Evolutionary conservation across 2,888 invertebrate genomes (phyloP), one percentile per base, ranked within the genome.

Genomic region (Molorchus minor): DNA sequence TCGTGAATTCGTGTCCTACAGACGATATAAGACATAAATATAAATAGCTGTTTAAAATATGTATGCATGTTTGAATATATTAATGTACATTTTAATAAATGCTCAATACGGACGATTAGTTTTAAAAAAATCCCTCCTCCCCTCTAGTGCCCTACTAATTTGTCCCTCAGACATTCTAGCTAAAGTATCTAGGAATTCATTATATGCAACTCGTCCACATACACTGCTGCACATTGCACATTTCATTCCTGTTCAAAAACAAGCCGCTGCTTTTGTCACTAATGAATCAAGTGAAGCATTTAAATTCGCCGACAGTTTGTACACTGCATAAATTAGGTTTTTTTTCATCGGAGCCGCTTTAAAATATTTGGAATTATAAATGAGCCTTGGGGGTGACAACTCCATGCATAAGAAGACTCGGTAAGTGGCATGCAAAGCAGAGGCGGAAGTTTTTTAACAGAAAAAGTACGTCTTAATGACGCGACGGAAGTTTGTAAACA

Each of bases 391-490:
- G 30, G 52, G 52, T 52, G 52, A 52, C 52, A 41, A 52, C 52
- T 52, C 52, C 30, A 52, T 52, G 52, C 52, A 52, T 52, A 56
- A 56, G 47, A 56, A 56, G 40, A 33, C 16, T 12, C 16, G 8
- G 45, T 56, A 56, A 57, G 49, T 47, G 44, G 61, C 64, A 66
- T 66, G 62, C 63, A 62, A 67, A 68, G 52, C 66, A 69, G 67
- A 67, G 58, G 64, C 63, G 62, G 61, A 68, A 70, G 61, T 68
- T 69, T 61, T n/a, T 25, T 46, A 16, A 58, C 47, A 52, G 60
- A 71, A 71, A 67, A 70, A 65, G 56, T 64, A 57, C 61, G 58
- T 64, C 64, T 69, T 71, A 69, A 70, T 68, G 67, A 68, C 59
- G 66, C 36, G 57, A 63, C 64, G 55, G 64, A 67, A 70, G 66